Conservation (phyloP, 2,113 vertebrate species). For the Strix aluco region DNA sequence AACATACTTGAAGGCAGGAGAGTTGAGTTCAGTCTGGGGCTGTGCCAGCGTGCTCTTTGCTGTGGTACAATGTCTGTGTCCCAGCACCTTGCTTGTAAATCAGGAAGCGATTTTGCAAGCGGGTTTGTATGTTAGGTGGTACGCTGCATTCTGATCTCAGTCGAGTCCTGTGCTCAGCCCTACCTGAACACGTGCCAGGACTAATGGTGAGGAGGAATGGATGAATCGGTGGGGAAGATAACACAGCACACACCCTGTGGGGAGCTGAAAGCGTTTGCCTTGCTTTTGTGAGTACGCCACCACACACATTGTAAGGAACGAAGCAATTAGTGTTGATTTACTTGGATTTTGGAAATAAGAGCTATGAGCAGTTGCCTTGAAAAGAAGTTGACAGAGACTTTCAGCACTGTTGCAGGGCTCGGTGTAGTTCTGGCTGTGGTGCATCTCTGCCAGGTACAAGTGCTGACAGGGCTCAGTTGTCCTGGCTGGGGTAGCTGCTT, state of each 20-base stretch:
- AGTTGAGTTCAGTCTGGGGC: background rate
- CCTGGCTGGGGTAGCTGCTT: background rate
- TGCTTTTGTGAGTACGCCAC: background rate
- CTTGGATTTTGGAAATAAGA: background rate
- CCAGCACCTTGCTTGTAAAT: background rate
- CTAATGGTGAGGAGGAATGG: background rate
- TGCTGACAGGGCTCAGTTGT: background rate
- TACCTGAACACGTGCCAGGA: background rate
- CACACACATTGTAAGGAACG: accelerated
- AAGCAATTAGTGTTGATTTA: background rate
- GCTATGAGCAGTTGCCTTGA: background rate
- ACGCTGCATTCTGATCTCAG: background rate
- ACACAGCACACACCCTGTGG: accelerated
- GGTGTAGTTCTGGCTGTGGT: background rate
- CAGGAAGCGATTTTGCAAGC: background rate
- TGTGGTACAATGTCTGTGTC: background rate
- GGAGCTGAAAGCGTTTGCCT: background rate
- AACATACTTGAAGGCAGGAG: background rate
- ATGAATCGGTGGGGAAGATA: accelerated
- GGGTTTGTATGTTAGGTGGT: accelerated
- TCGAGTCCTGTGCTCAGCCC: accelerated
- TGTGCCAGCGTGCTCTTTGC: background rate
- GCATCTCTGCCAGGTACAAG: background rate
- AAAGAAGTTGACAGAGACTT: background rate
- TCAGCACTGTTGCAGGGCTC: background rate